phyloP scores from a whole-genome alignment of 2,113 vertebrate species.

The Meleagris gallopavo region DNA sequence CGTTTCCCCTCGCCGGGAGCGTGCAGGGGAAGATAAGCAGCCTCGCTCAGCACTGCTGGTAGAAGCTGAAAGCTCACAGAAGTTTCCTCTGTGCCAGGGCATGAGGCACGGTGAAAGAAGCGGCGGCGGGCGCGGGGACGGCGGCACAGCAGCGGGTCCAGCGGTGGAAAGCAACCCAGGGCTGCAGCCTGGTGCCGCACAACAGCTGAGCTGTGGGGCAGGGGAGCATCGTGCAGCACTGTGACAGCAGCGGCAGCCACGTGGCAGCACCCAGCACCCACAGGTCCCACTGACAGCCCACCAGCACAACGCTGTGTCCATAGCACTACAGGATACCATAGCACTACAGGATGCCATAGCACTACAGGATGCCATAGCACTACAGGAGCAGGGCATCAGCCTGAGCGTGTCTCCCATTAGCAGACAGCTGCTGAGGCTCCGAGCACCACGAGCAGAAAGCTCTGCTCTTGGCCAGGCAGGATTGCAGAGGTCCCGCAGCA shows the following conservation, averaged over 20 bases:
- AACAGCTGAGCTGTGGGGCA: fast-evolving
- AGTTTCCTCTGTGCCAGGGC: background rate
- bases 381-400: background rate
- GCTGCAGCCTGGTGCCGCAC: fast-evolving
- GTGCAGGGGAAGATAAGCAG: background rate
- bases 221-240: fast-evolving
- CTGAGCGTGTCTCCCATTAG: background rate
- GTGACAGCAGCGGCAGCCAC: no score
- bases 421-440: background rate
- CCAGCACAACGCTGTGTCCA: background rate
- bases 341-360: no score
- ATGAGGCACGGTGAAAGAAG: no score
- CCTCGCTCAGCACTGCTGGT: background rate
- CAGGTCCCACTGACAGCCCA: background rate
- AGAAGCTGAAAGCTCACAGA: background rate
- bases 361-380: no score
- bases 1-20: background rate
- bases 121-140: no score
- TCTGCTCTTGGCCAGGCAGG: background rate
- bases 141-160: no score
- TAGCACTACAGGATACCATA: fast-evolving
- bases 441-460: background rate
- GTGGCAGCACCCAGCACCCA: background rate
- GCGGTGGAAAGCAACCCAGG: background rate
- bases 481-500: background rate